Percentiles rank a stretch among this genome's conserved stretches.
These are phyloP conservation scores for Yoshiicerus persimilis DNA, from an alignment of 1,140 invertebrate species.

Conservation along the genomic window DNA sequence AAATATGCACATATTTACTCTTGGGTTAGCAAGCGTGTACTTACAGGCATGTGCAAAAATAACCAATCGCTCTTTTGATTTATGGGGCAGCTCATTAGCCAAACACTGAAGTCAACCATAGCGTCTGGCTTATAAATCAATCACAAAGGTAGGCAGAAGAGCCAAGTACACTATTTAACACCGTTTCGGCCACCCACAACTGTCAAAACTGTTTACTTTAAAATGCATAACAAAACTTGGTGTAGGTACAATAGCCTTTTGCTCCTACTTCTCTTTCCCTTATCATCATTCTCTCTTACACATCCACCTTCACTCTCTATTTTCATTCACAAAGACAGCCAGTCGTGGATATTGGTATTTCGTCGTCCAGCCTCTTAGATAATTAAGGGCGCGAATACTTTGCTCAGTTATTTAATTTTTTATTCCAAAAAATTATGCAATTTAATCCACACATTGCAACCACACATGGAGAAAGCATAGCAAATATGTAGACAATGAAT, in stretches of 20 bases:
- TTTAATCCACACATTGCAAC: no score
- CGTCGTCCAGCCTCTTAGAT: no score
- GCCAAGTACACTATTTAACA: slow-evolving; percentile 8
- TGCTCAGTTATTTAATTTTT: no score
- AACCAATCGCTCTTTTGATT: background rate
- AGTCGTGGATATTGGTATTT: background rate
- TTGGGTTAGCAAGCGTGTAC: background rate
- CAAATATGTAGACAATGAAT: no score
- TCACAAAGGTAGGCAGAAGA: slow-evolving; percentile 1
- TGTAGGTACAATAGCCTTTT: background rate
- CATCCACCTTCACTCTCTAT: background rate
- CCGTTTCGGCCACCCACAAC: slow-evolving; percentile 19
- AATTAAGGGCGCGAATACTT: no score
- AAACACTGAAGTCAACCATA: background rate
- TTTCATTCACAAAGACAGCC: background rate
- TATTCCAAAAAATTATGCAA: no score
- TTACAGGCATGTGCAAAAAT: background rate
- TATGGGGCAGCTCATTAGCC: background rate
- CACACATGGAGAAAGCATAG: no score
- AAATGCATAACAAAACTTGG: background rate
- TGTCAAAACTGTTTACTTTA: slow-evolving; percentile 5
- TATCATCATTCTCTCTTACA: background rate
- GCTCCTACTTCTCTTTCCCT: background rate
- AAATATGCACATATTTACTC: background rate
- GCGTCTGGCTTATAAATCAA: background rate